These are phyloP conservation scores for Pygmarrhopalites habei DNA, from an alignment of 1,140 invertebrate genomes.

Conservation along the genomic window DNA sequence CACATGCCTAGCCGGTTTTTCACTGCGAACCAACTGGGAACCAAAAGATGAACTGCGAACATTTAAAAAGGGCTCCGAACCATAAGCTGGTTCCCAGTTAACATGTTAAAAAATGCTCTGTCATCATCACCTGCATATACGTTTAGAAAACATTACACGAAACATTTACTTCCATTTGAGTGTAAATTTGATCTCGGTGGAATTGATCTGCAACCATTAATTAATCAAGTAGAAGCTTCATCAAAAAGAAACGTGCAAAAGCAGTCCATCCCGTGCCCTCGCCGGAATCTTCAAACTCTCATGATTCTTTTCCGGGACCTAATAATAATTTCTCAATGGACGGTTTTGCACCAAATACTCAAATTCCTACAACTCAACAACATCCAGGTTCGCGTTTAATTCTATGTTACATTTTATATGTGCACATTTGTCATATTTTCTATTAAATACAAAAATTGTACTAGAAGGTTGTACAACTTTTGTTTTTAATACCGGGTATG, in stretches of 20 bases:
- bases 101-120: no score
- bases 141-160: conserved; percentile 93
- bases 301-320: conserved; percentile 76
- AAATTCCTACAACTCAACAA: conserved; percentile 48
- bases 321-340: conserved; percentile 63
- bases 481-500: not conserved
- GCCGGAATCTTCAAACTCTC: conserved; percentile 80
- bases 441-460: no score
- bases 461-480: no score
- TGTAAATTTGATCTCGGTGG: conserved; percentile 94
- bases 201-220: conserved; percentile 88
- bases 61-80: no score
- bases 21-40: no score
- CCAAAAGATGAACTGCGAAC: no score
- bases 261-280: conserved; percentile 80
- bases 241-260: conserved; percentile 82
- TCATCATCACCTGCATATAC: conserved; percentile 96
- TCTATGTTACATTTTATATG: no score
- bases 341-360: conserved; percentile 56
- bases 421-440: no score
- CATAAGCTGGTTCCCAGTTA: no score
- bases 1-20: no score
- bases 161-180: conserved; percentile 89
- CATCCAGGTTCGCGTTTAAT: no score
- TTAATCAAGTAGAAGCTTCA: conserved; percentile 83